Evolutionary conservation across 2,888 invertebrate genomes (phyloP), one percentile per base, ranked within the genome.

Genomic region (Phaedon cochleariae): DNA sequence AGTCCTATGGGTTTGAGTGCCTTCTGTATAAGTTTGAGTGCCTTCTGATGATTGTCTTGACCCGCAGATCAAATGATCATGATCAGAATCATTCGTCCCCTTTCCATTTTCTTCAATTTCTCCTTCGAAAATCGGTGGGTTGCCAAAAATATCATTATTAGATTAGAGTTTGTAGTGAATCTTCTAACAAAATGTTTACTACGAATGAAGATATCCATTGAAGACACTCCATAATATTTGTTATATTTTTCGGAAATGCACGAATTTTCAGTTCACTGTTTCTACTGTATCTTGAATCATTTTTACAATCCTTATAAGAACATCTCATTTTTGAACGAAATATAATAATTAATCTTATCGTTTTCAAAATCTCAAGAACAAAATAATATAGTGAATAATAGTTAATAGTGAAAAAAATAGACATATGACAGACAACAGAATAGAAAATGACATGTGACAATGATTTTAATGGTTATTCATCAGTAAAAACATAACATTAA

Each of bases 21-120:
- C n/a, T n/a, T 9, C 10, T n/a, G 26, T 10, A n/a, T n/a, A n/a
- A 52, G 52, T 52, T 52, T 52, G 52, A 31, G 52, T 52, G 51
- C 51, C 51, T n/a, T n/a, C n/a, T 21, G 51, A 20, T 15, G 15
- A 21, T 21, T 51, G 20, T 21, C 22, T 51, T 21, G 12, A 5
- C 4, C 6, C 26, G 6, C 26, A 3, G 26, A 26, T 26, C 2
- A 2, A 10, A 9, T 1, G 2, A 34, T 34, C 34, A 26, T 26
- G 26, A 6, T 10, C 34, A 34, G 34, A 34, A 10, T 6, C 10
- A 9, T 34, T 34, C 34, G 12, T 10, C 29, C 12, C 31, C 2
- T 52, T 17, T 51, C 22, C 51, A 51, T 21, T 21, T 51, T 51
- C 51, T 22, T 15, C 51, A 51, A 22, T 22, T 22, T n/a, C 22